A percentile compares a stretch with the other conserved stretches of the same genome.
These are phyloP conservation scores for Oreochromis aureus DNA, from an alignment of 2,113 vertebrate species.

Conservation along the genomic window DNA sequence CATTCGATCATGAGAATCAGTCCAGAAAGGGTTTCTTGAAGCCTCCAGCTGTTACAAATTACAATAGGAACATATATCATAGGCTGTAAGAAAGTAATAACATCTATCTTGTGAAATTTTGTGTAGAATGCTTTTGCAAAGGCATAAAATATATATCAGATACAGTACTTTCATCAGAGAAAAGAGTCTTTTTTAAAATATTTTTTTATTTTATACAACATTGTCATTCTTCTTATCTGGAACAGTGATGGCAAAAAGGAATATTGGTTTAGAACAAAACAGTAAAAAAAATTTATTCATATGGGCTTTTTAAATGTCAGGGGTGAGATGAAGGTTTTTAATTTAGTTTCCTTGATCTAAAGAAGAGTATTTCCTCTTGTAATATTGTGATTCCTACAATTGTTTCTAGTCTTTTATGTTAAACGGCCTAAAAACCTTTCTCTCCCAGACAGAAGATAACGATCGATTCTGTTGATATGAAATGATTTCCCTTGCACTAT, in stretches of 20 bases:
- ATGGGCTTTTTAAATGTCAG: background rate
- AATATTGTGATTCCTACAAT: conserved; percentile 42
- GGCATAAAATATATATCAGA: background rate
- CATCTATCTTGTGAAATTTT: background rate
- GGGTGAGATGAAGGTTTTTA: background rate
- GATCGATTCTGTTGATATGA: background rate
- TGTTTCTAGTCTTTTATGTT: conserved; percentile 12
- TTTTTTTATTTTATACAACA: background rate
- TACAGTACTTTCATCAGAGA: background rate
- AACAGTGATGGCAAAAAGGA: background rate
- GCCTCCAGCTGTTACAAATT: conserved; percentile 5
- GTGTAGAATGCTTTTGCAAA: background rate
- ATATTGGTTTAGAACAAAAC: background rate
- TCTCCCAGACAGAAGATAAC: background rate
- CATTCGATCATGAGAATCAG: conserved; percentile 1
- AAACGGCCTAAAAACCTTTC: background rate
- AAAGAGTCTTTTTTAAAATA: background rate
- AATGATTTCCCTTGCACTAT: background rate
- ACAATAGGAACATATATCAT: background rate
- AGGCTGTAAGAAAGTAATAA: background rate
- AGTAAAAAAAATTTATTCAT: background rate
- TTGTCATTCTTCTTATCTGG: background rate
- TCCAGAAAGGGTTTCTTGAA: background rate
- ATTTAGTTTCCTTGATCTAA: conserved; percentile 26
- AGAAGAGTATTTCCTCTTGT: conserved; percentile 12